phyloP scores from a whole-genome alignment of 2,797 vertebrate species.

The Clarias fuscus region DNA sequence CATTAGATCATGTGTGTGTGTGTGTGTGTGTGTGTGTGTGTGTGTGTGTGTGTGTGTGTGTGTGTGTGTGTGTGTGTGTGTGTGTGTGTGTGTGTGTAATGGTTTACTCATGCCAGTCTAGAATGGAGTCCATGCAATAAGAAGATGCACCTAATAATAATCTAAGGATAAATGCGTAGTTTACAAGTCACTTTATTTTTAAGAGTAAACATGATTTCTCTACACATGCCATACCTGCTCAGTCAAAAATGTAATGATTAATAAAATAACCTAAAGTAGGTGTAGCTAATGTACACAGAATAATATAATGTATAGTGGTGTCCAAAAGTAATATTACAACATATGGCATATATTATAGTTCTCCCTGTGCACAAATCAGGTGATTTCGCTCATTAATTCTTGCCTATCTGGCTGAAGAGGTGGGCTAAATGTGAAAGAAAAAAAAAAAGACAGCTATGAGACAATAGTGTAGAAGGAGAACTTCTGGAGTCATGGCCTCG shows the following conservation, averaged over 20 bases:
- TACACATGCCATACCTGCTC: not conserved
- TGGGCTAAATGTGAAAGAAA: no score
- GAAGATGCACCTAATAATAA: not conserved
- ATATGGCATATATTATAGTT: no score
- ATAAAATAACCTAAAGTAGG: not conserved
- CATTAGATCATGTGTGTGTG: no score
- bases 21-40: not conserved
- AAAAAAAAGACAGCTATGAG: no score
- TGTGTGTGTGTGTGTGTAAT: not conserved
- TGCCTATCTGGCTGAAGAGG: no score
- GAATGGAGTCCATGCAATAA: not conserved
- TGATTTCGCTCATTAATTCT: no score
- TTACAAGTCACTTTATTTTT: not conserved
- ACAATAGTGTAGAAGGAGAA: no score
- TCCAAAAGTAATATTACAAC: no score
- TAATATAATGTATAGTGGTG: not conserved
- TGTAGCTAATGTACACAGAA: not conserved
- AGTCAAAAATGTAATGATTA: not conserved
- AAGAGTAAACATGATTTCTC: not conserved
- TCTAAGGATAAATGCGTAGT: not conserved
- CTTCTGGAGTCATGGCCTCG: no score
- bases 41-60: not conserved
- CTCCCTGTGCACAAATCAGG: no score
- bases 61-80: not conserved
- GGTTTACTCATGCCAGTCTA: constrained; percentile 9